Evolutionary conservation across 2,888 invertebrate species (phyloP).

Genomic region (Theretra japonica): DNA sequence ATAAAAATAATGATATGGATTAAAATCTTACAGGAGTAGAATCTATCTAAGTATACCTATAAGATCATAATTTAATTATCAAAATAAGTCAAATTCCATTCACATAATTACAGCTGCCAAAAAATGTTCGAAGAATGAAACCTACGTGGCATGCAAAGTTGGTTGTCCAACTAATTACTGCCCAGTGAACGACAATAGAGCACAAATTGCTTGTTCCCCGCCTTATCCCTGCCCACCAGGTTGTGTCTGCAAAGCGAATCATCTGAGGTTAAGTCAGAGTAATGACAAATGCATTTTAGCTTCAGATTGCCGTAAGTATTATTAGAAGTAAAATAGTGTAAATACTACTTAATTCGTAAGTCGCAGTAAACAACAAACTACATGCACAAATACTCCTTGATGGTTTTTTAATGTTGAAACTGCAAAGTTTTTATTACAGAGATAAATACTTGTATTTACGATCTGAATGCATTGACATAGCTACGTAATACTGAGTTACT

Average conservation of each 20-base stretch:
- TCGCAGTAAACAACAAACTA: no score
- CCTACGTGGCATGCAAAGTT: slow-evolving; percentile 48
- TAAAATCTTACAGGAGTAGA: slow-evolving; percentile 2
- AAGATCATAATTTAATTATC: not conserved
- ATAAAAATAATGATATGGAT: no score
- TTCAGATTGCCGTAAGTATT: slow-evolving; percentile 49
- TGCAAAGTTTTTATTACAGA: no score
- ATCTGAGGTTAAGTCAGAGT: slow-evolving; percentile 43
- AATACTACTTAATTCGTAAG: no score
- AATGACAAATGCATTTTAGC: slow-evolving; percentile 52
- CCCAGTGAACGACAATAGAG: slow-evolving; percentile 47
- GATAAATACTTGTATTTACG: no score
- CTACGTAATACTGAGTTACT: no score
- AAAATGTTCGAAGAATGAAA: slow-evolving; percentile 53
- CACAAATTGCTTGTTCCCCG: slow-evolving; percentile 45
- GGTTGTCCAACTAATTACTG: slow-evolving; percentile 54
- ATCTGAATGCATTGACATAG: no score
- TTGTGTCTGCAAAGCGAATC: slow-evolving; percentile 52
- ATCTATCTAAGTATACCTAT: no score
- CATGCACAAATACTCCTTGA: no score
- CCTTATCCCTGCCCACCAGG: slow-evolving; percentile 53
- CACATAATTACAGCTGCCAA: slow-evolving; percentile 46
- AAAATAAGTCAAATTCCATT: no score
- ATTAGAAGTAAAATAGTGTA: no score
- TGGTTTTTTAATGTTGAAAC: no score